These are phyloP conservation scores for Pyrgilauda ruficollis DNA, from an alignment of 2,113 vertebrate species.

Conservation along the genomic window DNA sequence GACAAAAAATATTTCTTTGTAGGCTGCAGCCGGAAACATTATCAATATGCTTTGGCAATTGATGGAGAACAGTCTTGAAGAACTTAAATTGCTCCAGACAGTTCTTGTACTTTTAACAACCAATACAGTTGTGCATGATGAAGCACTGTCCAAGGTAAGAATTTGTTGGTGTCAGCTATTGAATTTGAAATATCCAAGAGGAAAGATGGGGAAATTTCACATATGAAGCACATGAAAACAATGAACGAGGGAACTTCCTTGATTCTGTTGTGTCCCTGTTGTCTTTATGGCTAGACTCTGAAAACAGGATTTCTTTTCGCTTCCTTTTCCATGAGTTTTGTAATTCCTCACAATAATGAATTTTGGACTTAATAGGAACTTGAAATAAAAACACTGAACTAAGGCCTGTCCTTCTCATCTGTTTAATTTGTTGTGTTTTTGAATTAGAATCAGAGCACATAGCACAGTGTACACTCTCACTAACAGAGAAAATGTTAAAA, in stretches of 20 bases:
- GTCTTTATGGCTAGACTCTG: background rate
- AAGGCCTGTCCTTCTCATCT: background rate
- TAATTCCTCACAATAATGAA: background rate
- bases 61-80: constrained; percentile 98
- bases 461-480: background rate
- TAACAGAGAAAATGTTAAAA: background rate
- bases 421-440: background rate
- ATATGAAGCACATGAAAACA: background rate
- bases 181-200: background rate
- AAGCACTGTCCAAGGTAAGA: constrained; percentile 94
- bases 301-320: background rate
- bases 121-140: constrained; percentile 96
- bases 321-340: background rate
- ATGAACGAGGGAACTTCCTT: background rate
- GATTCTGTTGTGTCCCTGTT: background rate
- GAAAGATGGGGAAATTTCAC: background rate
- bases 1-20: constrained; percentile 42
- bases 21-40: constrained; percentile 96
- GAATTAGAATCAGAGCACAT: background rate
- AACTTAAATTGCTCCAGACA: constrained; percentile 95
- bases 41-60: constrained; percentile 99
- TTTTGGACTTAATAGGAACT: background rate
- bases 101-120: constrained; percentile 97
- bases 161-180: background rate
- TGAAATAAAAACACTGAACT: background rate